phyloP scores from a whole-genome alignment of 2,888 invertebrate species.

The Tetragonisca angustula region DNA sequence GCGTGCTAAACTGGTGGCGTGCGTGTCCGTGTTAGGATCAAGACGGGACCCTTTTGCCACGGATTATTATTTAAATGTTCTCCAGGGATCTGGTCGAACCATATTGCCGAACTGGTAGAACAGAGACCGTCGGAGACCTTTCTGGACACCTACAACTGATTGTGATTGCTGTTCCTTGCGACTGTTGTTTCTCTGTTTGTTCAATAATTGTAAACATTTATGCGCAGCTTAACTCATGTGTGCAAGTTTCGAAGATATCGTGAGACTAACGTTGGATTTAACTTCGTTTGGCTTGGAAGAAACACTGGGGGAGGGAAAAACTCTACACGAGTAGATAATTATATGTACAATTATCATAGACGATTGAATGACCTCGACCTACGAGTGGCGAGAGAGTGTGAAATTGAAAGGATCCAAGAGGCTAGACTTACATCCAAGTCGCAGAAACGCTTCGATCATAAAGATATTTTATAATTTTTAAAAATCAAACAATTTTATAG shows the following conservation, averaged over 20 bases:
- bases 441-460: conserved; percentile 24
- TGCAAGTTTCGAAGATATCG: not conserved
- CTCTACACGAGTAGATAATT: no score
- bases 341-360: no score
- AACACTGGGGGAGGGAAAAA: no score
- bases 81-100: conserved; percentile 35
- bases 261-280: not conserved
- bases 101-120: not conserved
- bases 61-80: conserved; percentile 79
- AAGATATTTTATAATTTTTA: no score
- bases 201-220: not conserved
- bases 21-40: conserved; percentile 71
- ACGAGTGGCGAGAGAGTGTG: no score
- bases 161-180: no score
- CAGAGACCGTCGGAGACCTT: conserved; percentile 30
- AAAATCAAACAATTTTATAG: no score
- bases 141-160: conserved; percentile 25
- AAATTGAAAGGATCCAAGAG: no score
- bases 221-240: no score
- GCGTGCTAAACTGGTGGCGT: conserved; percentile 53
- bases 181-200: not conserved
- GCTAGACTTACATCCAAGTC: not conserved
- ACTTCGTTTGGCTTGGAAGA: no score
- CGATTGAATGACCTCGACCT: no score
- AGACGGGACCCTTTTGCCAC: conserved; percentile 71